phyloP scores from a whole-genome alignment of 2,113 vertebrate species.

The Xenopus laevis region DNA sequence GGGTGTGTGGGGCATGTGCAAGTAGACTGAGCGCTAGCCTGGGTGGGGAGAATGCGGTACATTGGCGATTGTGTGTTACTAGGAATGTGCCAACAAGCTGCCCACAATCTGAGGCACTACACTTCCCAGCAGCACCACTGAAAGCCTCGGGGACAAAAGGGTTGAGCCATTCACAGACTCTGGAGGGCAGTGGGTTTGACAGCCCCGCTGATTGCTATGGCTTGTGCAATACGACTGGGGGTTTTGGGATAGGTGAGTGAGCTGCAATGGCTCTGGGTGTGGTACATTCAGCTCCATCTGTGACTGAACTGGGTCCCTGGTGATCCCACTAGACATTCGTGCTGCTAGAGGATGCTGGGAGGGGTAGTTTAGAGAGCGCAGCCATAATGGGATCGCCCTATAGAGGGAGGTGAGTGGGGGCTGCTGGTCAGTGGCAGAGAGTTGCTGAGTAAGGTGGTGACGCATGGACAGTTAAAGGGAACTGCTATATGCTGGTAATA shows the following conservation, averaged over 20 bases:
- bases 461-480: too few relatives aligned
- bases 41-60: neutral
- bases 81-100: neutral
- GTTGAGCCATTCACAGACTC: too few relatives aligned
- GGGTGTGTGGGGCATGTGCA: neutral
- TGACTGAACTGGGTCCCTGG: too few relatives aligned
- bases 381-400: too few relatives aligned
- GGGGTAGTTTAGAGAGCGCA: too few relatives aligned
- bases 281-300: too few relatives aligned
- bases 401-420: neutral
- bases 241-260: neutral
- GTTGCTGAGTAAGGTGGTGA: too few relatives aligned
- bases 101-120: too few relatives aligned
- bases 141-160: too few relatives aligned
- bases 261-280: neutral
- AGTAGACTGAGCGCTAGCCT: neutral
- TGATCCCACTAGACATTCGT: neutral
- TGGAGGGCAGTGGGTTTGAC: neutral
- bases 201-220: too few relatives aligned
- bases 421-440: neutral
- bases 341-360: neutral
- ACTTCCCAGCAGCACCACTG: too few relatives aligned
- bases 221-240: neutral
- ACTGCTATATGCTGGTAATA: too few relatives aligned
- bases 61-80: neutral